Base-by-base conservation (phyloP, 2,113 vertebrate species). In the Condylura cristata region DNA sequence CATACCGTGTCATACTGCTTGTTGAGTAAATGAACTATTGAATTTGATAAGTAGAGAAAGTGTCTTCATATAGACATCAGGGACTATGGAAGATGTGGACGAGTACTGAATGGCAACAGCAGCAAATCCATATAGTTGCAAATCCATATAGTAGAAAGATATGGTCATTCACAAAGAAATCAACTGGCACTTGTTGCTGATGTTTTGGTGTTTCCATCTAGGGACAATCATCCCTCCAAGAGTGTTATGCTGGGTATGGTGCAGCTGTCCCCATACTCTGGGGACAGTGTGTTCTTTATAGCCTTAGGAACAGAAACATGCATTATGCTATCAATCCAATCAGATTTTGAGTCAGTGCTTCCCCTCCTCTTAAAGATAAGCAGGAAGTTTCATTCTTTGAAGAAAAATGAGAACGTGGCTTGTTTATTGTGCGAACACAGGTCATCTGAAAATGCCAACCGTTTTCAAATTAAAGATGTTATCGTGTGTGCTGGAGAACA, bases 391-490 rank as follows among this genome's bases (percentile, higher is more conserved):
- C 72, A 60, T 88, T 95, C 95, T 96, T 82, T 86, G 74, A 83
- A 90, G 68, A 75, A 92, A 94, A 96, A 95, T 86, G 44, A 91
- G 86, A 85, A 86, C 86, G 70, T 79, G 68, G 30, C 72, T 86
- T 90, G 26, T 95, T 96, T 95, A 82, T 94, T 94, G 82, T 37
- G 4, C 90, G 80, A 95, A 68, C 58, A 91, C 32, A 91, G 92
- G 92, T 91, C 76, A 96, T 89, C 91, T 86, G 82, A 92, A 95
- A 90, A 71, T 89, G 93, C 58, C 96, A 95, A 82, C 78, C 3
- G 39, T 66, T 95, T 90, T 95, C 89, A 96, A 97, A 95, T 97
- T 96, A 96, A 96, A 97, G 96, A 95, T 96, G 79, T 0, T 95
- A 96, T 96, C 96, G 95, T 66, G 10, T 63, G 24, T 71, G 53